Conservation (phyloP, 2,888 invertebrate genomes). For the Apomyelois bistriatella region DNA sequence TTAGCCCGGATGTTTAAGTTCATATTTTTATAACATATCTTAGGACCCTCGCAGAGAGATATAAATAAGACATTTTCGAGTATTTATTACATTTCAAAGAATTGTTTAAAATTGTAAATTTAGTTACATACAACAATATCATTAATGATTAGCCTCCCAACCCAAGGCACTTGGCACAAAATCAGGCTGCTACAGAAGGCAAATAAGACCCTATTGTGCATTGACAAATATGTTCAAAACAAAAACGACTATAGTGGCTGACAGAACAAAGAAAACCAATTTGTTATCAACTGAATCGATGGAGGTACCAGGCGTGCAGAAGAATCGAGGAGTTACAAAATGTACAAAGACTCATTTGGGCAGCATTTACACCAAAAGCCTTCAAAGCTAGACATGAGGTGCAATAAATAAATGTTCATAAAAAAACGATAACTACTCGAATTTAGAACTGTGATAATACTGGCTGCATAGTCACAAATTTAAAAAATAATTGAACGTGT, state of each 20-base stretch:
- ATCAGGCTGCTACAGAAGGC: slow-evolving; percentile 9
- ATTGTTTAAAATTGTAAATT: too few species aligned
- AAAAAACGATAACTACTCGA: too few species aligned
- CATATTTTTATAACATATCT: too few species aligned
- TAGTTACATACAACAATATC: too few species aligned
- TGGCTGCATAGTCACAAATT: too few species aligned
- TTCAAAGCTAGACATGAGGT: background rate
- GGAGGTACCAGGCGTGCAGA: slow-evolving; percentile 55
- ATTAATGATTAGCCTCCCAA: background rate
- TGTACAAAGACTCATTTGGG: slow-evolving; percentile 20
- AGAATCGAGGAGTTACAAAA: slow-evolving; percentile 32
- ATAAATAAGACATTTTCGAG: too few species aligned
- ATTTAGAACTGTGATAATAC: too few species aligned
- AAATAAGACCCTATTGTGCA: slow-evolving; percentile 9
- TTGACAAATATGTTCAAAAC: slow-evolving; percentile 42
- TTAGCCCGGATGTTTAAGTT: too few species aligned
- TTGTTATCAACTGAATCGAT: slow-evolving; percentile 74
- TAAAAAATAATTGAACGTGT: too few species aligned
- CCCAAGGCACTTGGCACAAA: background rate
- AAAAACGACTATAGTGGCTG: slow-evolving; percentile 38
- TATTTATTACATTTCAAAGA: too few species aligned
- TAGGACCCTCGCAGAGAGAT: too few species aligned
- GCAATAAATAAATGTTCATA: too few species aligned
- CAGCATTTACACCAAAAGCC: background rate
- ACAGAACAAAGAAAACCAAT: slow-evolving; percentile 73